Evolutionary conservation across 2,113 vertebrate genomes (phyloP).

Genomic region (Aleadryas rufinucha): DNA sequence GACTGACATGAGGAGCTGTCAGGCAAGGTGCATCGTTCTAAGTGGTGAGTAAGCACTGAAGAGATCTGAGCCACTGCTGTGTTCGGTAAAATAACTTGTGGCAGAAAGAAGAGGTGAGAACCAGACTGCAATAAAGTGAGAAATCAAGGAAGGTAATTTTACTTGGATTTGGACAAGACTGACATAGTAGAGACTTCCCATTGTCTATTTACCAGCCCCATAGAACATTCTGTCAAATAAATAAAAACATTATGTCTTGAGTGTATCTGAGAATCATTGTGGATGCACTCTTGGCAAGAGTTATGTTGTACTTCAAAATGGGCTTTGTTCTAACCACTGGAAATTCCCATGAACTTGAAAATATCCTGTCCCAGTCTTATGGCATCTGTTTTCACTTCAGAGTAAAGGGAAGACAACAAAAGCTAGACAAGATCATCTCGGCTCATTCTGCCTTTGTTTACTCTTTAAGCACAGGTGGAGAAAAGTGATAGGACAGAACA

Average conservation of each 20-base stretch:
- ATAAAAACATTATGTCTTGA: neutral
- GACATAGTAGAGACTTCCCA: neutral
- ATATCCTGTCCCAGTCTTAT: neutral
- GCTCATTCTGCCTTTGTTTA: neutral
- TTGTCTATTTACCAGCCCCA: neutral
- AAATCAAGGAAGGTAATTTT: neutral
- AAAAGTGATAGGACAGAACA: neutral
- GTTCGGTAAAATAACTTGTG: neutral
- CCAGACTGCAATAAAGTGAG: neutral
- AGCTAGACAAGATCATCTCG: neutral
- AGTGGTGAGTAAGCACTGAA: slow-evolving; percentile 1
- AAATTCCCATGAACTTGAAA: neutral
- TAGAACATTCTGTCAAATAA: neutral
- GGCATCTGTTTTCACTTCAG: neutral
- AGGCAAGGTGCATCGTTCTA: slow-evolving; percentile 48
- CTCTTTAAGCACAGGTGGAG: neutral
- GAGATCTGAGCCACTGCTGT: neutral
- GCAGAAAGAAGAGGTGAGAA: neutral
- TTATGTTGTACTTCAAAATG: neutral
- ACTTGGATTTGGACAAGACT: neutral
- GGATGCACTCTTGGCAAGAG: neutral
- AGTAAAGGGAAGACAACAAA: neutral
- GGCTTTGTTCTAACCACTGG: neutral
- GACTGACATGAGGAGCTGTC: slow-evolving; percentile 75
- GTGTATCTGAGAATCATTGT: neutral